A percentile compares a stretch with the other conserved stretches of the same genome.
These are phyloP conservation scores for Ciconia stormi DNA, from an alignment of 2,113 vertebrate species.

Conservation along the genomic window DNA sequence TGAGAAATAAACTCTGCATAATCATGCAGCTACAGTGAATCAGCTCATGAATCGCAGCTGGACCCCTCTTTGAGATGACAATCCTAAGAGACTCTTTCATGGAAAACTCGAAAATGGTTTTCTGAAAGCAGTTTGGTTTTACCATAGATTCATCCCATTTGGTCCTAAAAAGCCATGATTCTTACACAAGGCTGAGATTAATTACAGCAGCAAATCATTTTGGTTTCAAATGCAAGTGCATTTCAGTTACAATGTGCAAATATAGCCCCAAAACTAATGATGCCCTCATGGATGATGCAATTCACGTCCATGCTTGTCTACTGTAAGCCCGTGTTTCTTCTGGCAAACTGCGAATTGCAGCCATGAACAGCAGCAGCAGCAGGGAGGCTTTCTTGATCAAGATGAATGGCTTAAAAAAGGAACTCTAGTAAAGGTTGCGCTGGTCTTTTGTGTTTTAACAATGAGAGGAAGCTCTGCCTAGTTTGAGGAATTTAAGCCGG, in stretches of 20 bases:
- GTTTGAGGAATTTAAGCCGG: slow-evolving; percentile 75
- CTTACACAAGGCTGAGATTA: background rate
- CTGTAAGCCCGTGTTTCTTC: background rate
- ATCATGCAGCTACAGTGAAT: background rate
- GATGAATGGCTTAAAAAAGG: slow-evolving; percentile 67
- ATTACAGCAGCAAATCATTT: background rate
- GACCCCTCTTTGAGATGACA: background rate
- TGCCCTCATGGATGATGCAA: background rate
- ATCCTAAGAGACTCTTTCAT: background rate
- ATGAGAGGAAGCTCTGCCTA: slow-evolving; percentile 74
- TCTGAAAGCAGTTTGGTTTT: background rate
- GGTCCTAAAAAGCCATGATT: background rate
- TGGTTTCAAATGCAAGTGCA: background rate
- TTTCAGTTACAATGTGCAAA: background rate
- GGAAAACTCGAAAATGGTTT: background rate
- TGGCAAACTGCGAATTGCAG: background rate
- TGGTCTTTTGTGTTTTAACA: slow-evolving; percentile 74
- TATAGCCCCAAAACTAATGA: background rate
- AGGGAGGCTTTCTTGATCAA: background rate
- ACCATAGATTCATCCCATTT: background rate
- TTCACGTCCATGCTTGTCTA: background rate
- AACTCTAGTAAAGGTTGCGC: slow-evolving; percentile 34
- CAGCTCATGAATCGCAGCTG: background rate
- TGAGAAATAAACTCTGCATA: background rate
- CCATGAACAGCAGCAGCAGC: background rate